These are phyloP conservation scores for Spicauda simplicius DNA, from an alignment of 2,888 invertebrate species.

Conservation along the genomic window DNA sequence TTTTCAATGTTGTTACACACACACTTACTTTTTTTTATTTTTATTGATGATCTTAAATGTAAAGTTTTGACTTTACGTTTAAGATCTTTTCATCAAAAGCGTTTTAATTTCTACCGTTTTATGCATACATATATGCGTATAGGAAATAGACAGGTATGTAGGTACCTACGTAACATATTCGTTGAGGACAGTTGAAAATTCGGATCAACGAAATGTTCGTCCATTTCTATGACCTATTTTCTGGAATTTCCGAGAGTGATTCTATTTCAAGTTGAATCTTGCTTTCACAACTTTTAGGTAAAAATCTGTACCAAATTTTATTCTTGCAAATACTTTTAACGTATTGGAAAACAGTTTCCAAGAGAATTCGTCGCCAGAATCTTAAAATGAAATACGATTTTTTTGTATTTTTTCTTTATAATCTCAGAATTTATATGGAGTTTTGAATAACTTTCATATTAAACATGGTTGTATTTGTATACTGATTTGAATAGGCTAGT, in stretches of 20 bases:
- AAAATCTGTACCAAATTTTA: slow-evolving; percentile 9
- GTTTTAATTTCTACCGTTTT: neutral
- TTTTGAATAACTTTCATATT: too few species aligned
- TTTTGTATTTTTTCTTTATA: neutral
- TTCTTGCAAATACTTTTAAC: slow-evolving; percentile 6
- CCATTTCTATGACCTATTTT: slow-evolving; percentile 19
- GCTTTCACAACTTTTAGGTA: slow-evolving; percentile 2
- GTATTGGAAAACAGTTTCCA: neutral
- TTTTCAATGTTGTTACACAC: too few species aligned
- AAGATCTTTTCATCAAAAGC: too few species aligned
- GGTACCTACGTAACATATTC: slow-evolving; percentile 6
- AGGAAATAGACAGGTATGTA: too few species aligned
- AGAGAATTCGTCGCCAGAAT: neutral
- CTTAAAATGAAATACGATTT: neutral
- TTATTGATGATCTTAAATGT: too few species aligned
- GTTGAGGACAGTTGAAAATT: slow-evolving; percentile 22
- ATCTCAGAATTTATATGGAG: too few species aligned
- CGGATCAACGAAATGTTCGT: slow-evolving; percentile 19
- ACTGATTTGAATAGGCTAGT: too few species aligned
- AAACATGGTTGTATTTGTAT: too few species aligned
- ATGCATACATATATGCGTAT: neutral
- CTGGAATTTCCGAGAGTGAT: slow-evolving; percentile 14
- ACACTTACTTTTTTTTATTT: too few species aligned
- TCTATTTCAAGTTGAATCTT: slow-evolving; percentile 7
- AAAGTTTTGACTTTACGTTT: too few species aligned